phyloP scores from a whole-genome alignment of 2,113 vertebrate species.

The Condylura cristata region DNA sequence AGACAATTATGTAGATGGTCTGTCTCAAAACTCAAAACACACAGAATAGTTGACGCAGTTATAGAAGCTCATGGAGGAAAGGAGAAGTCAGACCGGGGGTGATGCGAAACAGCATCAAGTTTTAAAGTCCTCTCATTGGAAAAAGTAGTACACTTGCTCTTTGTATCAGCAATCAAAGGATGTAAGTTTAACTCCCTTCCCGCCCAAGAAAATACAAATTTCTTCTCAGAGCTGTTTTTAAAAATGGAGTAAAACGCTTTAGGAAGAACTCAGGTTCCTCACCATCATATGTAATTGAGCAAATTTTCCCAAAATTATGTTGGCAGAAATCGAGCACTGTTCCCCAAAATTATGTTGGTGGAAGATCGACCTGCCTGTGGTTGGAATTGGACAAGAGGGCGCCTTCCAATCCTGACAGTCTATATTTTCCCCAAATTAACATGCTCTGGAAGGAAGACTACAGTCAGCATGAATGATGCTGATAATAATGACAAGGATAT shows the following conservation, averaged over 20 bases:
- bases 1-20: not conserved
- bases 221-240: not conserved
- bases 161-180: not conserved
- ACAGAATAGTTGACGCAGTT: not conserved
- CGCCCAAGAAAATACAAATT: not conserved
- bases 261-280: not conserved
- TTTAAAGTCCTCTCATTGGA: not conserved
- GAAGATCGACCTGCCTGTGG: not conserved
- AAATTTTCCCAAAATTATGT: not conserved
- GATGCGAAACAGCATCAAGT: not conserved
- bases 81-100: not conserved
- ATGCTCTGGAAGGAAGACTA: not conserved
- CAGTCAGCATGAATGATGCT: not conserved
- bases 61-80: not conserved
- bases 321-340: not conserved
- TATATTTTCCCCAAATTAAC: not conserved
- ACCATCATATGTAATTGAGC: not conserved
- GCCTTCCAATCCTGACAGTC: not conserved
- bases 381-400: not conserved
- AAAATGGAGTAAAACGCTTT: not conserved
- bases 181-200: not conserved
- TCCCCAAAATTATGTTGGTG: not conserved
- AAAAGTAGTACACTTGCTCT: slow-evolving; percentile 7
- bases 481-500: not conserved
- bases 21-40: not conserved